Base-by-base conservation (phyloP, 2,888 invertebrate species). In the Epirrhoe alternata region DNA sequence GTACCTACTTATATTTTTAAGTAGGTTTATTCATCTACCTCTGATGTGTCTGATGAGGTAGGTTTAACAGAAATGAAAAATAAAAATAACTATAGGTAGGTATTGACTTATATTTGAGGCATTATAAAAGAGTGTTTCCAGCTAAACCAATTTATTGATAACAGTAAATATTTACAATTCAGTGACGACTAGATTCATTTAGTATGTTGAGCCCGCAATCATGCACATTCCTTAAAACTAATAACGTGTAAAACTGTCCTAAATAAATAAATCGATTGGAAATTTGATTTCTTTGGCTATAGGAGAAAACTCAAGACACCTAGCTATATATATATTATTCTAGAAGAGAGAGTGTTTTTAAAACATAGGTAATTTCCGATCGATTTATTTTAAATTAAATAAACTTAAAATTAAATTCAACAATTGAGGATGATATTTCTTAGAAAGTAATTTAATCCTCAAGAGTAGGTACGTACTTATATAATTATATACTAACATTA, bases 171-270 rank as follows among this genome's bases (percentile, higher is more conserved):
- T 78, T 77, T 82, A 83, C 77, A 81, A 71, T 76, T 76, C 71
- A 75, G 77, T 77, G 79, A 78, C 82, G 86, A 87, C 88, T 87
- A 87, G 87, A 85, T 88, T 84, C 84, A 86, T 86, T 87, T 85
- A 86, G 64, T 69, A 85, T 80, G 79, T 79, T 84, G 82, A 85
- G 81, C 86, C 55, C 61, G 80, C 77, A 79, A 66, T 79, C 83
- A 75, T 78, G 77, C 84, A 81, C 50, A 55, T 62, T 14, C 75
- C 74, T 69, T 74, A 68, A 58, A 73, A 61, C 70, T 74, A 77
- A 71, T 72, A 47, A 16, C 76, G 35, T 54, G 31, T 63, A n/a
- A 45, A 56, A 69, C 51, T 50, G 63, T 58, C 62, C 62, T 56
- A 60, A 14, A 35, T 42, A 12, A 56, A 62, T 42, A 65, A 63